A percentile compares a stretch with the other conserved stretches of the same genome.
phyloP scores from a whole-genome alignment of 2,113 vertebrate genomes.

The Leucoraja erinaceus region DNA sequence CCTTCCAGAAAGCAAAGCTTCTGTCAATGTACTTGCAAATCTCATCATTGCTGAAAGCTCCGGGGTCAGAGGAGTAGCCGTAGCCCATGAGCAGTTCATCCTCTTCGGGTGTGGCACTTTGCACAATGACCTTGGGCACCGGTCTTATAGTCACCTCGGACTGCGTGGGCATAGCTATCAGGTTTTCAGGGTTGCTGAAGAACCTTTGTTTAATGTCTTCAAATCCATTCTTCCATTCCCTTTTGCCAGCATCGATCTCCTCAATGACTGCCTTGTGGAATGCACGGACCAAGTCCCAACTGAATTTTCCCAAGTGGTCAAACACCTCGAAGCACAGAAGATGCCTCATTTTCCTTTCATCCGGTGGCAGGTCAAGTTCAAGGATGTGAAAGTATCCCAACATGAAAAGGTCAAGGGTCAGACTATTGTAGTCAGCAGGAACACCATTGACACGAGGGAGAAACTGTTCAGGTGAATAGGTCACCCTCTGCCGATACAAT shows the following conservation, averaged over 20 bases:
- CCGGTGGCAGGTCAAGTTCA: conserved; percentile 75
- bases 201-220: conserved; percentile 83
- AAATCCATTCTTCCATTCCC: conserved; percentile 80
- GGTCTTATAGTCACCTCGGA: conserved; percentile 45
- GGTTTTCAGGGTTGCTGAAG: conserved; percentile 58
- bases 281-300: conserved; percentile 74
- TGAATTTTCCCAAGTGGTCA: conserved; percentile 75
- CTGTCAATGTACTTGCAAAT: conserved; percentile 87
- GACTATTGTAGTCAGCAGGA: conserved; percentile 63
- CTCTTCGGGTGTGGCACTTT: conserved; percentile 50
- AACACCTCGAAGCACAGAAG: conserved; percentile 95
- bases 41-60: conserved; percentile 70
- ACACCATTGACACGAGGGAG: conserved; percentile 65
- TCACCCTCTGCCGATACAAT: conserved; percentile 58
- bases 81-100: conserved; percentile 34
- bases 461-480: conserved; percentile 86
- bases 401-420: conserved; percentile 91
- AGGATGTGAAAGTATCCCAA: conserved; percentile 94
- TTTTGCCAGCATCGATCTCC: conserved; percentile 77
- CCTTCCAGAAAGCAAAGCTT: conserved; percentile 97
- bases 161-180: conserved; percentile 45
- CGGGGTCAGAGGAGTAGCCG: conserved; percentile 47
- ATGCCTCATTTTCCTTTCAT: conserved; percentile 81
- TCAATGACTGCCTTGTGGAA: conserved; percentile 83
- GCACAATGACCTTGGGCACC: conserved; percentile 52